Conservation (phyloP, 2,797 vertebrate species). For the Microctenopoma stevenorrisi region DNA sequence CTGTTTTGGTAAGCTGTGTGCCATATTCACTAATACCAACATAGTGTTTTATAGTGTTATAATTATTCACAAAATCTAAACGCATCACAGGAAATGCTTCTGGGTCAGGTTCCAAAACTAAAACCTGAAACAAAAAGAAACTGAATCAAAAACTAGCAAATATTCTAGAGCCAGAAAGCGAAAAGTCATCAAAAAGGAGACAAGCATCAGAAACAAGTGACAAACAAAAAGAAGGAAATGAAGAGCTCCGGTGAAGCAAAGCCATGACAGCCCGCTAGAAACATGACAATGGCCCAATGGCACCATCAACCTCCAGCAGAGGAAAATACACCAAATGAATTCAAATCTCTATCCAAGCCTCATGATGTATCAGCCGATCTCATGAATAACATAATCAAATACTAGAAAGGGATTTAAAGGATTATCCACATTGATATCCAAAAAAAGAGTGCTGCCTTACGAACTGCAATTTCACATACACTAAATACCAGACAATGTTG, state of each 20-base stretch:
- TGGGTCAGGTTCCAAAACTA: neutral
- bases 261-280: slow-evolving; percentile 44
- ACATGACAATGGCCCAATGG: slow-evolving; percentile 38
- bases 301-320: slow-evolving; percentile 37
- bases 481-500: slow-evolving; percentile 20
- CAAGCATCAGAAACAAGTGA: slow-evolving; percentile 43
- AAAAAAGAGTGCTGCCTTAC: slow-evolving; percentile 12
- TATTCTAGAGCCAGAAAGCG: slow-evolving; percentile 34
- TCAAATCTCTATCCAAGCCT: slow-evolving; percentile 44
- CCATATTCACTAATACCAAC: neutral
- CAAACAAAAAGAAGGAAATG: slow-evolving; percentile 54
- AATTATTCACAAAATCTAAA: neutral
- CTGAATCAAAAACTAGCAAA: slow-evolving; percentile 27
- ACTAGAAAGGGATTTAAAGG: slow-evolving; percentile 30
- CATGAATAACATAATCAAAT: slow-evolving; percentile 69
- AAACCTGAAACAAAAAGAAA: slow-evolving; percentile 11
- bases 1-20: neutral
- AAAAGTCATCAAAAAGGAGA: slow-evolving; percentile 43
- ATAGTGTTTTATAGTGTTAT: neutral
- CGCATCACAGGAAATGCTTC: neutral
- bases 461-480: slow-evolving; percentile 30
- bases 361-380: slow-evolving; percentile 55
- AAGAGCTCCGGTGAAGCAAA: slow-evolving; percentile 54
- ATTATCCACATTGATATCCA: slow-evolving; percentile 34
- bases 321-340: slow-evolving; percentile 42